A percentile compares a stretch with the other conserved stretches of the same genome.
phyloP scores from a whole-genome alignment of 2,113 vertebrate species.

The Corvus moneduloides region DNA sequence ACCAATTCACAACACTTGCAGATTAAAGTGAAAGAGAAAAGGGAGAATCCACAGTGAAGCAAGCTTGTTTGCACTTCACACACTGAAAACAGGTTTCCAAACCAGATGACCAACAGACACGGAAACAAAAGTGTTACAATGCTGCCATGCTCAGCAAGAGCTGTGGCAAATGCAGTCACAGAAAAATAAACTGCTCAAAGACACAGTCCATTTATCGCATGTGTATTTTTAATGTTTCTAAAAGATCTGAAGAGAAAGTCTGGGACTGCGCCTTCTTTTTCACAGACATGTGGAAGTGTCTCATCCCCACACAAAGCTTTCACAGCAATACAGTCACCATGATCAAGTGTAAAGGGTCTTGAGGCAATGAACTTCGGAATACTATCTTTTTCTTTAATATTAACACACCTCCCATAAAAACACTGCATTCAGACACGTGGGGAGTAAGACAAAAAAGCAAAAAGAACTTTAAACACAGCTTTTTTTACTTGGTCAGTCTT shows the following conservation, averaged over 20 bases:
- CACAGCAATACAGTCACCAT: background rate
- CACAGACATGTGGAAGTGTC: background rate
- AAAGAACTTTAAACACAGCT: background rate
- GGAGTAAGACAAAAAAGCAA: background rate
- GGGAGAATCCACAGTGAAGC: background rate
- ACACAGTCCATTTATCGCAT: background rate
- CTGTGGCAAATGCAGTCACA: background rate
- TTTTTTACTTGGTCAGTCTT: background rate
- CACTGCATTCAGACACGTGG: background rate
- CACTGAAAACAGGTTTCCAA: background rate
- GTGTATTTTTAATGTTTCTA: background rate
- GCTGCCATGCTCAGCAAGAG: background rate
- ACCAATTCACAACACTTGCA: background rate
- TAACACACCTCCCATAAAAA: background rate
- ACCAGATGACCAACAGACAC: background rate
- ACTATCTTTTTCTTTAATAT: background rate
- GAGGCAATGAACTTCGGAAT: background rate
- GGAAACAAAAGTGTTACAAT: background rate
- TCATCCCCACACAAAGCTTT: background rate
- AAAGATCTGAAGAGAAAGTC: background rate
- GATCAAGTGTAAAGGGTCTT: background rate
- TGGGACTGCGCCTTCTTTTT: background rate
- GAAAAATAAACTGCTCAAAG: background rate
- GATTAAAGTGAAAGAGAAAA: background rate
- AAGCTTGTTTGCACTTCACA: background rate